Evolutionary conservation across 2,888 invertebrate species (phyloP), one percentile per base, ranked within the genome.

Genomic region (Scaptomyza parva): DNA sequence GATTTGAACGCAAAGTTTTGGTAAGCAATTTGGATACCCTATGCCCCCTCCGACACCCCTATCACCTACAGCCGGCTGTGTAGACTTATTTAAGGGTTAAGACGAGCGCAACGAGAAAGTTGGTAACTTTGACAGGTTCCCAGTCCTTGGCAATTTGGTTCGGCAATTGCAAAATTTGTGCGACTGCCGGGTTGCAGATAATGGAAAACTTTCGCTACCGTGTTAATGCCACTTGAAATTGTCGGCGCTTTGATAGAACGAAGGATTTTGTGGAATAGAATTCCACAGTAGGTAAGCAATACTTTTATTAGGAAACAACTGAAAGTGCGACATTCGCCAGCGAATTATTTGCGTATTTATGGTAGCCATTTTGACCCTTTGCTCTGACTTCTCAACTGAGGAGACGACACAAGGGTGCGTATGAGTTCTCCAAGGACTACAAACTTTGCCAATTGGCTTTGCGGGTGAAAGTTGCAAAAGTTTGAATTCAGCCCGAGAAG

Each of bases 311-410:
- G 86, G 86, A 86, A 86, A 61, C 55, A 69, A 55, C 52, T 43
- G 55, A 69, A 63, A 82, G 53, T 61, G 66, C 68, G 67, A 86
- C 71, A 67, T 61, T 70, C 59, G 33, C 60, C 44, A 72, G 63
- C 69, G 70, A 73, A 88, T 84, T 88, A 88, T 84, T 82, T 88
- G 84, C 77, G 85, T 88, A 82, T 84, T 88, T 86, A 86, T 80
- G 70, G 58, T 41, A 44, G 48, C 73, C 53, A 52, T 55, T 62
- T 70, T 72, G 81, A 82, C 81, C 88, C 85, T 83, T 68, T 70
- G 51, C 22, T 17, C 20, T 9, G 17, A 33, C 43, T 62, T 9
- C 28, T 43, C 54, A 51, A 24, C 39, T 20, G n/a, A 30, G 37
- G 35, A 26, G 24, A 14, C 9, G 33, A 51, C 12, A 14, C 43